Conservation (phyloP, 1,140 invertebrate genomes). For the Hestina assimilis region DNA sequence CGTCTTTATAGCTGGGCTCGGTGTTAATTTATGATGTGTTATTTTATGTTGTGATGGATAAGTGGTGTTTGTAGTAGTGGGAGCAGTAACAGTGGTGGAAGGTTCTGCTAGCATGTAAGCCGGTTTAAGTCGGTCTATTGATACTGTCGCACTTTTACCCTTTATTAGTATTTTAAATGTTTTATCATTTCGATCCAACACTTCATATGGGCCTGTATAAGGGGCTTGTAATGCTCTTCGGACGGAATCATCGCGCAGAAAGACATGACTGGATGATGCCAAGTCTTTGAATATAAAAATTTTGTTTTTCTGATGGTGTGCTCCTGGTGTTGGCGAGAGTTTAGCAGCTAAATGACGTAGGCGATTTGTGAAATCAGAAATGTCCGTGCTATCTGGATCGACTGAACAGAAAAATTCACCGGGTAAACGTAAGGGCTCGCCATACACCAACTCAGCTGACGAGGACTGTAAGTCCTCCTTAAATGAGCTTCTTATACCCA, state of each 20-base stretch:
- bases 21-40: no score
- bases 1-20: no score
- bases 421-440: constrained; percentile 1
- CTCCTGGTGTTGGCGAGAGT: constrained; percentile 17
- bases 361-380: constrained; percentile 13
- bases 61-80: no score
- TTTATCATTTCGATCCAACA: neutral
- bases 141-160: constrained; percentile 1
- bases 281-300: constrained; percentile 24
- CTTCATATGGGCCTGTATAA: constrained; percentile 11
- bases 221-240: constrained; percentile 7
- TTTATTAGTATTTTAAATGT: constrained; percentile 1
- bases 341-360: constrained; percentile 6
- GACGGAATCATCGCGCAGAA: constrained; percentile 15
- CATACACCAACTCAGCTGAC: constrained; percentile 7
- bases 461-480: constrained; percentile 5
- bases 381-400: constrained; percentile 1
- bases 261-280: constrained; percentile 11
- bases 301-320: constrained; percentile 18
- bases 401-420: constrained; percentile 11
- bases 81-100: no score
- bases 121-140: constrained; percentile 4
- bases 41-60: no score
- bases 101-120: neutral
- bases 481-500: constrained; percentile 16